Percentiles rank a stretch among this genome's conserved stretches.
These are phyloP conservation scores for Aleiodes leptofemur DNA, from an alignment of 2,888 invertebrate genomes.

Conservation along the genomic window DNA sequence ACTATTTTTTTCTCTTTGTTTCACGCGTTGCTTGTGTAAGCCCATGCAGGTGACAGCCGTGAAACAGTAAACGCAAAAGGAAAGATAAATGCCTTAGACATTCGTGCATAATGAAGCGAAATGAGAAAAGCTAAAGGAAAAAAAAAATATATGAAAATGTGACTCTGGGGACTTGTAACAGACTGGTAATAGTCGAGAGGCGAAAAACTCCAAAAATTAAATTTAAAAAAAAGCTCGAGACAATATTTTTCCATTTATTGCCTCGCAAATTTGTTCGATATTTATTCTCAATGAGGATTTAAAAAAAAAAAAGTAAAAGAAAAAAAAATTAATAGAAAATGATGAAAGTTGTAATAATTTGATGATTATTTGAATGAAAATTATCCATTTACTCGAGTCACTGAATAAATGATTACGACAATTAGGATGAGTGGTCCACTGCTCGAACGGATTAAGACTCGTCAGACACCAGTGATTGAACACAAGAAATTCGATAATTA, in stretches of 20 bases:
- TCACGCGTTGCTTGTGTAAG: background rate
- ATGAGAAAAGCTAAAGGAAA: background rate
- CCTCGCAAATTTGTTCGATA: conserved; percentile 35
- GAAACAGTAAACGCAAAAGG: conserved; percentile 23
- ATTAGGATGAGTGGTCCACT: background rate
- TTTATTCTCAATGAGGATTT: conserved; percentile 2
- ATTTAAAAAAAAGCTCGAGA: conserved; percentile 3
- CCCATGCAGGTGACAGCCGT: conserved; percentile 11
- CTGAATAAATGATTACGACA: conserved; percentile 16
- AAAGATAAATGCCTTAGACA: conserved; percentile 19
- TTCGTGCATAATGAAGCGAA: conserved; percentile 34
- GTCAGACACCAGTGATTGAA: too few relatives aligned
- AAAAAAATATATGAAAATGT: conserved; percentile 18
- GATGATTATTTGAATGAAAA: conserved; percentile 6
- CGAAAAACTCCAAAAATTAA: conserved; percentile 22
- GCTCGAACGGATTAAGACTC: too few relatives aligned
- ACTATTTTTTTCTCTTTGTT: background rate
- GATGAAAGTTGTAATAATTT: conserved; percentile 26
- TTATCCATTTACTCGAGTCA: conserved; percentile 5
- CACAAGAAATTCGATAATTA: too few relatives aligned
- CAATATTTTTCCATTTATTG: conserved; percentile 36
- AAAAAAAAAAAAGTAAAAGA: background rate
- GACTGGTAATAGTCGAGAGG: background rate
- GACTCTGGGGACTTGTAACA: conserved; percentile 27
- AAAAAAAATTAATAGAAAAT: background rate